phyloP scores from a whole-genome alignment of 2,113 vertebrate species.

The Neolamprologus sp. region DNA sequence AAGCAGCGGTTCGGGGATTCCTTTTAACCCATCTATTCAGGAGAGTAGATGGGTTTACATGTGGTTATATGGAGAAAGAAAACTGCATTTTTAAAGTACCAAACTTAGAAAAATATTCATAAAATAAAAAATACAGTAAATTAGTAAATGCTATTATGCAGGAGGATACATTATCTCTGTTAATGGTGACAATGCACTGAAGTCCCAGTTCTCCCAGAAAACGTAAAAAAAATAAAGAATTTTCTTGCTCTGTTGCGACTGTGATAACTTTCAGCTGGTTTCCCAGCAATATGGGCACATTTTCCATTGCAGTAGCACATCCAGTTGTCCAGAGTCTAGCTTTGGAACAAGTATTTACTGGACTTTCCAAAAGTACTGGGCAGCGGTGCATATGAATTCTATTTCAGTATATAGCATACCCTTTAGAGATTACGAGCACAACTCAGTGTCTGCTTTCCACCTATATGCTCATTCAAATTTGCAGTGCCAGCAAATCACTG shows the following conservation, averaged over 20 bases:
- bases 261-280: neutral
- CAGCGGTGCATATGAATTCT: neutral
- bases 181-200: neutral
- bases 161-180: neutral
- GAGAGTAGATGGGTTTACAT: neutral
- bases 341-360: neutral
- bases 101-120: neutral
- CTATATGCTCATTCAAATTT: slow-evolving; percentile 2
- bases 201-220: neutral
- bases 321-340: neutral
- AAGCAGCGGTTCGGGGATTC: neutral
- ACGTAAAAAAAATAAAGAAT: neutral
- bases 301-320: neutral
- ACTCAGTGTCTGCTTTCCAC: neutral
- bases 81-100: neutral
- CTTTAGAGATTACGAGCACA: neutral
- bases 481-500: slow-evolving; percentile 7
- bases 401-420: neutral
- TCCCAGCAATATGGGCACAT: neutral
- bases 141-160: neutral
- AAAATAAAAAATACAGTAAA: neutral
- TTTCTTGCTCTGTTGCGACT: neutral
- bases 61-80: neutral
- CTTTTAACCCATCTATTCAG: neutral
- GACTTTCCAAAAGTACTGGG: neutral